Percentiles rank a stretch among this genome's conserved stretches.
phyloP scores from a whole-genome alignment of 2,888 invertebrate genomes.

The Allolobophora icterica region DNA sequence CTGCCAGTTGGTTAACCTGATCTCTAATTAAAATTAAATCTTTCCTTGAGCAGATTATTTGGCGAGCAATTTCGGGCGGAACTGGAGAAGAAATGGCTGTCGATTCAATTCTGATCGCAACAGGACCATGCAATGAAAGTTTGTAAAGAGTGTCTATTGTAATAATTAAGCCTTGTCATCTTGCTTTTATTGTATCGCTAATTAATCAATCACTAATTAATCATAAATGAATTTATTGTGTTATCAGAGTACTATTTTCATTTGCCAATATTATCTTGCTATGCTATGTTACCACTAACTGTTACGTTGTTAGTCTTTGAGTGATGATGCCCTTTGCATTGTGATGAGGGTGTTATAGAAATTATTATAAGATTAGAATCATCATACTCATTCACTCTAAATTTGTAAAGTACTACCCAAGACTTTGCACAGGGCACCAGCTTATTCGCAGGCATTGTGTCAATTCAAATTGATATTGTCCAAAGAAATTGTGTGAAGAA shows the following conservation, averaged over 20 bases:
- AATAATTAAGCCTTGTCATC: neutral
- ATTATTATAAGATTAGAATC: neutral
- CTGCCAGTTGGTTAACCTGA: neutral
- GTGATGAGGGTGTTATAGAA: neutral
- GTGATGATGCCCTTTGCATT: too few species aligned
- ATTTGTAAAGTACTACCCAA: too few species aligned
- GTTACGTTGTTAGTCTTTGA: neutral
- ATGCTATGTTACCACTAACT: neutral
- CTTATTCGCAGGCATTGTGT: neutral
- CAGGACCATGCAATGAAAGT: neutral
- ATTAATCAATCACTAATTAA: neutral
- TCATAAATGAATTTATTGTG: too few species aligned
- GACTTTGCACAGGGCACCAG: too few species aligned
- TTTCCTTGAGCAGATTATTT: neutral
- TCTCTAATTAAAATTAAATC: neutral
- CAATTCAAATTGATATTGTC: neutral
- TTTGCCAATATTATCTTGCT: neutral
- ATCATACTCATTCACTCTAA: neutral
- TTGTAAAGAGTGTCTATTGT: neutral
- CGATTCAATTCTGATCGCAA: neutral
- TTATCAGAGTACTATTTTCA: neutral
- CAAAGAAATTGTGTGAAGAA: neutral
- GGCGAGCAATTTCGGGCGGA: neutral
- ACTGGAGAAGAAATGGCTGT: neutral
- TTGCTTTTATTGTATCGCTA: neutral